Evolutionary conservation across 2,113 vertebrate species (phyloP).

Genomic region (Chascanopsetta lugubris): DNA sequence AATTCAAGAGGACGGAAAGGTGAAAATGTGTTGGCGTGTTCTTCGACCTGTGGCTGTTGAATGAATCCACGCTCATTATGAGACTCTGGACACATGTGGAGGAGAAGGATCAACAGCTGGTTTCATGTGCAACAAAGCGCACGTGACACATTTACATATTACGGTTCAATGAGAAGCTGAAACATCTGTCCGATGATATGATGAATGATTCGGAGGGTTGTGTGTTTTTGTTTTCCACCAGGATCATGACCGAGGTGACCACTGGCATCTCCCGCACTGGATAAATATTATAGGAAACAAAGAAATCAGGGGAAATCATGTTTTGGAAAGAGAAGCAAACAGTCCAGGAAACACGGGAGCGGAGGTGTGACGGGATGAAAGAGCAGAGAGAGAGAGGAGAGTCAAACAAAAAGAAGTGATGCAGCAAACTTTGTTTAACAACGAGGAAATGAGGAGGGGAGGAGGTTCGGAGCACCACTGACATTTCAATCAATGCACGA

Average conservation of each 20-base stretch:
- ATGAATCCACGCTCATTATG: background rate
- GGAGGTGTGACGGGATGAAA: conserved; percentile 4
- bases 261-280: background rate
- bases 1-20: conserved; percentile 10
- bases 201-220: background rate
- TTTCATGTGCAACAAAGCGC: background rate
- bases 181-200: background rate
- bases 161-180: background rate
- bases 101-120: background rate
- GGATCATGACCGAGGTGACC: conserved; percentile 2
- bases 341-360: background rate
- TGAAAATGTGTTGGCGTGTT: background rate
- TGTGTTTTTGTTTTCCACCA: conserved; percentile 9
- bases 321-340: background rate
- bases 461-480: conserved; percentile 7
- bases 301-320: background rate
- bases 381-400: background rate
- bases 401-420: conserved; percentile 13
- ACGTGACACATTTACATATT: background rate
- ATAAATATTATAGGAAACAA: conserved; percentile 8
- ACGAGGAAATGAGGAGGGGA: background rate
- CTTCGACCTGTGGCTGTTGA: background rate
- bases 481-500: conserved; percentile 10
- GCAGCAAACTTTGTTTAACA: conserved; percentile 15
- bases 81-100: too few relatives aligned